A percentile compares a stretch with the other conserved stretches of the same genome.
Evolutionary conservation across 2,113 vertebrate species (phyloP).

Genomic region (Corythaixoides concolor): DNA sequence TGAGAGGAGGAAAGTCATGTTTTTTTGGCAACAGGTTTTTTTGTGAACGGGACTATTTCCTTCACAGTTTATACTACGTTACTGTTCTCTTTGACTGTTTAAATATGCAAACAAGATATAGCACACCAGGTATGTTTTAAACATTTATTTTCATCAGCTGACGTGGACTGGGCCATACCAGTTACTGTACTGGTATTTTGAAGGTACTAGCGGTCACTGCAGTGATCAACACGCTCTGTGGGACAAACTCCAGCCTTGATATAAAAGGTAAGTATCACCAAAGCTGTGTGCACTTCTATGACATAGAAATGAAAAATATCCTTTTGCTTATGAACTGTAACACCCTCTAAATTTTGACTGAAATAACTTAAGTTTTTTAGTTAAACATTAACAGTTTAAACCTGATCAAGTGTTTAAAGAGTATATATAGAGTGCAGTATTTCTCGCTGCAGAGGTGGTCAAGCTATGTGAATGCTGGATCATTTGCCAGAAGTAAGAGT

Average conservation of each 20-base stretch:
- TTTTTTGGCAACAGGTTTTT: not conserved
- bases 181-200: not conserved
- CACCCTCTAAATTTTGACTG: not conserved
- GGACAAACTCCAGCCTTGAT: not conserved
- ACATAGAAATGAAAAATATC: not conserved
- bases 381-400: not conserved
- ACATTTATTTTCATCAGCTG: not conserved
- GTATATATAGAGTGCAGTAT: not conserved
- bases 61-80: not conserved
- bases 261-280: not conserved
- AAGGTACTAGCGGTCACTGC: not conserved
- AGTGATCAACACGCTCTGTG: rapidly evolving
- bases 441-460: not conserved
- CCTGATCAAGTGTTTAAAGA: not conserved
- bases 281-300: not conserved
- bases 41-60: not conserved
- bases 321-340: not conserved
- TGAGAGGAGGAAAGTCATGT: not conserved
- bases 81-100: not conserved
- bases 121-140: not conserved
- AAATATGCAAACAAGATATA: not conserved
- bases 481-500: not conserved
- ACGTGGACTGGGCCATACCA: not conserved
- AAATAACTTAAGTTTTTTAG: not conserved
- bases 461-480: not conserved